Evolutionary conservation across 1,140 invertebrate genomes (phyloP).

Genomic region (Cepaea nemoralis): DNA sequence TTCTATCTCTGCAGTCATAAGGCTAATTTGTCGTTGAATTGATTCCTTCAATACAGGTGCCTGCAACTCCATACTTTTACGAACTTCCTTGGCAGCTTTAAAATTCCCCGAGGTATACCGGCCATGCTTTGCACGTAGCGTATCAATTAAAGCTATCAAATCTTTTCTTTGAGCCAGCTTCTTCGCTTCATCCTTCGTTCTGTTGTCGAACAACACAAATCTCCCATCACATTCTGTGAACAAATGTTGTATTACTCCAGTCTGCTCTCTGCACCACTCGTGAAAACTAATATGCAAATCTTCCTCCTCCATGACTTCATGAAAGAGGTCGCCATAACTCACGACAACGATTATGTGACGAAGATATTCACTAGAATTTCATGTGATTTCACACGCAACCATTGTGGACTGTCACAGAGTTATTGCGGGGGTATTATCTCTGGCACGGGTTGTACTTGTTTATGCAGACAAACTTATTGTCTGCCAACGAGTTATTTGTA

Average conservation of each 20-base stretch:
- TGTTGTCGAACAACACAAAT: slow-evolving; percentile 3
- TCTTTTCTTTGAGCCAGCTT: not conserved
- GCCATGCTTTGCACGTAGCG: not conserved
- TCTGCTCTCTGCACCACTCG: not conserved
- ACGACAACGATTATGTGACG: not conserved
- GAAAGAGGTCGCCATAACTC: not conserved
- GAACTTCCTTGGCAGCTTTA: not conserved
- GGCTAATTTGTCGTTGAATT: too few species aligned
- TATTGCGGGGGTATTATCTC: too few species aligned
- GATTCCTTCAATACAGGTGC: too few species aligned
- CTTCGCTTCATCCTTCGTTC: not conserved
- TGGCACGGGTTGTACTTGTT: not conserved
- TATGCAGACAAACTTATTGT: too few species aligned
- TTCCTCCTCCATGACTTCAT: not conserved
- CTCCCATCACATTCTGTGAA: not conserved
- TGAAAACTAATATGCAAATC: not conserved
- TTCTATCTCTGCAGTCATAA: too few species aligned
- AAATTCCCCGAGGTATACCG: not conserved
- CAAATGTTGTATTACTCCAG: not conserved
- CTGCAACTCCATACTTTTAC: not conserved
- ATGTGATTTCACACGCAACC: not conserved
- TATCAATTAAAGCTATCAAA: not conserved
- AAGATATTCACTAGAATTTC: not conserved
- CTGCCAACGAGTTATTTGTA: not conserved
- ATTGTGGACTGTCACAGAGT: not conserved